A percentile compares a stretch with the other conserved stretches of the same genome.
Evolutionary conservation across 1,140 invertebrate species (phyloP).

Genomic region (Lepidurus couesii): DNA sequence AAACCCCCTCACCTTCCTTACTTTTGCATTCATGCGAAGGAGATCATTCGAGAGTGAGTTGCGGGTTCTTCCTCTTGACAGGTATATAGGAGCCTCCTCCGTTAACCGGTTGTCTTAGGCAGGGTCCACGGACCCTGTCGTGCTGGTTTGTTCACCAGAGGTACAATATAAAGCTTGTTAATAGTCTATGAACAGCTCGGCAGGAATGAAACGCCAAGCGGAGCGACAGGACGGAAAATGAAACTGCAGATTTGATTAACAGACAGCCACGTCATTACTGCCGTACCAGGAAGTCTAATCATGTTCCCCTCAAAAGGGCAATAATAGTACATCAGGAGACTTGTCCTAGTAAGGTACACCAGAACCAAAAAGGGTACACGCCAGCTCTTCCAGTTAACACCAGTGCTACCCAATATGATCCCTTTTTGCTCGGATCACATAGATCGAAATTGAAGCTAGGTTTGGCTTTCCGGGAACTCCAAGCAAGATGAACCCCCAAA

Average conservation of each 20-base stretch:
- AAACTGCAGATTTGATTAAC: not conserved
- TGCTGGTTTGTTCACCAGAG: not conserved
- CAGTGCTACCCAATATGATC: too few species aligned
- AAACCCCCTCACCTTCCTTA: not conserved
- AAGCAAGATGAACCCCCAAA: not conserved
- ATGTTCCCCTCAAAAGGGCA: too few species aligned
- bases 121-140: not conserved
- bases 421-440: too few species aligned
- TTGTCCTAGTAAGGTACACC: too few species aligned
- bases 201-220: not conserved
- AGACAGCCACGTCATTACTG: too few species aligned
- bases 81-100: not conserved
- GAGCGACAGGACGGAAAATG: not conserved
- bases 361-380: too few species aligned
- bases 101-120: conserved; percentile 11
- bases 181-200: not conserved
- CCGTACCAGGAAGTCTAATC: too few species aligned
- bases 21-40: not conserved
- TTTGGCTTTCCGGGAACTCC: not conserved
- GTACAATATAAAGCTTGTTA: too few species aligned
- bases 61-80: not conserved
- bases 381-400: too few species aligned
- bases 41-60: conserved; percentile 2
- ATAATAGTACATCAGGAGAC: too few species aligned
- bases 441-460: not conserved